These are phyloP conservation scores for Sebastes schlegelii DNA, from an alignment of 2,113 vertebrate species.

Conservation along the genomic window DNA sequence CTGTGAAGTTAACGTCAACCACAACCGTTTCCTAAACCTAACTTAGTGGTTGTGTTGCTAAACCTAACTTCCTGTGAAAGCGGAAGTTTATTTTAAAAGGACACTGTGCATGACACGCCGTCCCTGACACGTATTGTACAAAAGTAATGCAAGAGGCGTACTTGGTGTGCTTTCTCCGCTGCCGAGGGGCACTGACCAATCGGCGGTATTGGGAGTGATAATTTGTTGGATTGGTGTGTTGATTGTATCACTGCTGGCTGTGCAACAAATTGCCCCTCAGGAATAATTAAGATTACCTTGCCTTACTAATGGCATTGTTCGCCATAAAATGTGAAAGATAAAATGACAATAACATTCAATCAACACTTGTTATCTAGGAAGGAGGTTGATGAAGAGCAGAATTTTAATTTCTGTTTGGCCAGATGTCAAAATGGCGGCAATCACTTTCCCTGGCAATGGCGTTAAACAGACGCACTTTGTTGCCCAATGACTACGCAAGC, in stretches of 20 bases:
- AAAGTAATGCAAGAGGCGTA: too few relatives aligned
- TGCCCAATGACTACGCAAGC: background rate
- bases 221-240: background rate
- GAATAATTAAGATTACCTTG: background rate
- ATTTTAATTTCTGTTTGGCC: background rate
- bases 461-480: background rate
- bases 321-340: background rate
- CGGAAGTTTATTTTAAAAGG: too few relatives aligned
- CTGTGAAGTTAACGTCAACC: too few relatives aligned
- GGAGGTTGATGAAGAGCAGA: background rate
- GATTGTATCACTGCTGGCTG: background rate
- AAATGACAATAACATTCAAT: background rate
- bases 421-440: slow-evolving; percentile 4
- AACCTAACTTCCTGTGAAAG: too few relatives aligned
- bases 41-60: too few relatives aligned
- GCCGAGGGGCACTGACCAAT: too few relatives aligned
- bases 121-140: too few relatives aligned
- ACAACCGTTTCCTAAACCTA: too few relatives aligned
- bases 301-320: background rate
- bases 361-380: background rate
- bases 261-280: background rate
- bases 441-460: background rate
- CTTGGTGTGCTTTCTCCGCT: too few relatives aligned
- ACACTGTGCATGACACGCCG: too few relatives aligned
- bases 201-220: too few relatives aligned